Evolutionary conservation across 2,888 invertebrate species (phyloP), one percentile per base, ranked within the genome.

Genomic region (Chrysolina americana): DNA sequence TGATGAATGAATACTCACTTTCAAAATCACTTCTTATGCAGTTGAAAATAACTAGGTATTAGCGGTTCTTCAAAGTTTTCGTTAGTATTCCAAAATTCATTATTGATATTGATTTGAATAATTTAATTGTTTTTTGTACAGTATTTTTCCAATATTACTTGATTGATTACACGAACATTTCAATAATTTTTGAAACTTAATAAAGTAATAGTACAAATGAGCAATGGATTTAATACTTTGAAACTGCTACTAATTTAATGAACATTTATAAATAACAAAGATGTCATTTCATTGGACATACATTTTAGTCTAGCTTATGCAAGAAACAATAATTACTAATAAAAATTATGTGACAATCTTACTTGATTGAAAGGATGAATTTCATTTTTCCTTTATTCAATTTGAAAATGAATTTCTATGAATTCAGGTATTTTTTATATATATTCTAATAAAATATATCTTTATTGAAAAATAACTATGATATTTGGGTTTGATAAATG

Each of bases 191-290:
- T 28, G 13, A 19, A 17, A 2, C 10, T 66, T 44, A 68, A 68
- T 68, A 56, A 59, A 53, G 53, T 53, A 68, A 68, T 56, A 68
- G 68, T 68, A 68, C 68, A 68, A 68, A 68, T 19, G 21, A 41
- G 53, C 19, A 68, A 53, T 59, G 59, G 23, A 59, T 41, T 53
- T 53, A 53, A 53, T 13, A 48, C 6, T 28, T 56, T 9, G 2
- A 68, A 28, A 56, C 53, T 21, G n/a, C 19, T 65, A 19, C 11
- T 47, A 23, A 23, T 21, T 44, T 64, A 36, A 36, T 6, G 36
- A 36, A 4, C 36, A 36, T 8, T 36, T 36, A 36, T 36, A 36
- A 36, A 36, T 36, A 6, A n/a, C 63, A n/a, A 41, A n/a, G 28
- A 59, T 28, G 23, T 15, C 59, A 59, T 13, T 23, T 2, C 15